phyloP scores from a whole-genome alignment of 1,140 invertebrate genomes.

The Eueides isabella region DNA sequence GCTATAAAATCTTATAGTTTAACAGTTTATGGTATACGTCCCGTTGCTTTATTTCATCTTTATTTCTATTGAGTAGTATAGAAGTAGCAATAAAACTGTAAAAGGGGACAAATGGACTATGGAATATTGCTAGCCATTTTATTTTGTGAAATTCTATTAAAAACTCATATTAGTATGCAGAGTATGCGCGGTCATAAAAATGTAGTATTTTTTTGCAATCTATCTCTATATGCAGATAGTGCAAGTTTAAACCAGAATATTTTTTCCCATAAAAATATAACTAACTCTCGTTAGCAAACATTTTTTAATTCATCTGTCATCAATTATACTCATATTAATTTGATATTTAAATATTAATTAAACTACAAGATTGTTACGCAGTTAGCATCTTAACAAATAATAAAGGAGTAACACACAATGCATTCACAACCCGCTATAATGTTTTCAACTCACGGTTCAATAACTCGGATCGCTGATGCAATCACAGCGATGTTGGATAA shows the following conservation, averaged over 20 bases:
- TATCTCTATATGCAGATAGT: background rate
- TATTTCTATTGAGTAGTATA: background rate
- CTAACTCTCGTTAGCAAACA: too few relatives aligned
- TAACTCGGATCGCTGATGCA: conserved; percentile 62
- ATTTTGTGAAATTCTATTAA: conserved; percentile 25
- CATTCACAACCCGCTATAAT: conserved; percentile 42
- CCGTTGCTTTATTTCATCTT: background rate
- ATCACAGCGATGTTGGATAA: conserved; percentile 61
- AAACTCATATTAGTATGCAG: conserved; percentile 16
- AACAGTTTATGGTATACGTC: background rate
- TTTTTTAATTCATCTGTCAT: background rate
- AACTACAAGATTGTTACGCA: background rate
- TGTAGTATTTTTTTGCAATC: conserved; percentile 7
- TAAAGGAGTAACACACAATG: conserved; percentile 33
- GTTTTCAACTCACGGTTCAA: conserved; percentile 58
- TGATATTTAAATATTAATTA: background rate
- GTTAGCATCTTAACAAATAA: conserved; percentile 8
- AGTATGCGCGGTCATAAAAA: conserved; percentile 8
- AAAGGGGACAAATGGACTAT: conserved; percentile 1
- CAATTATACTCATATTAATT: background rate
- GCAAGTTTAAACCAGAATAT: background rate
- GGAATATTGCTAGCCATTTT: conserved; percentile 15
- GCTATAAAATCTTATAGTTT: background rate
- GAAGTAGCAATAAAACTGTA: background rate
- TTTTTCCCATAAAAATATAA: background rate